phyloP scores from a whole-genome alignment of 2,797 vertebrate genomes.

The Sitta carolinensis region DNA sequence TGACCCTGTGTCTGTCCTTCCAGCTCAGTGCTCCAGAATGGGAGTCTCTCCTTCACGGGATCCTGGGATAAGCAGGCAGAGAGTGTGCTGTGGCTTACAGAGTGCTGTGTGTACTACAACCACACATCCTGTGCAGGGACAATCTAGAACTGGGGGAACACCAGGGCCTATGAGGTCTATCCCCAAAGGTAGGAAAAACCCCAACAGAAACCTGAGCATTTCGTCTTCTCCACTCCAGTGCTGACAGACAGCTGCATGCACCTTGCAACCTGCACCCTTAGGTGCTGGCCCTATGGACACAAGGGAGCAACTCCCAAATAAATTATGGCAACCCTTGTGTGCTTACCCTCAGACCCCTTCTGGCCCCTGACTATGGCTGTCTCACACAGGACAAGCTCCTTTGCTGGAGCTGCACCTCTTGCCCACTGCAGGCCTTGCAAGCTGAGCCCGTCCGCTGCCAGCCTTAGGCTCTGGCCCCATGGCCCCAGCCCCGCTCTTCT shows the following conservation, averaged over 20 bases:
- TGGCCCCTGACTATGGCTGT: fast-evolving
- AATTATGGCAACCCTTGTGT: not conserved
- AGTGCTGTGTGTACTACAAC: slow-evolving; percentile 83
- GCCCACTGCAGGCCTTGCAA: not conserved
- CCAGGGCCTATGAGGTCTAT: not conserved
- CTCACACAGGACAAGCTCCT: not conserved
- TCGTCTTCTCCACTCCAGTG: not conserved
- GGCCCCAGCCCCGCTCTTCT: not conserved
- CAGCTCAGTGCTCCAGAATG: slow-evolving; percentile 67
- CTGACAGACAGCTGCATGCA: fast-evolving
- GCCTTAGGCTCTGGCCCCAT: not conserved
- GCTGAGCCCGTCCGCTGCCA: not conserved
- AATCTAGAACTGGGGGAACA: not conserved
- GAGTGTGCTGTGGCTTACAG: slow-evolving; percentile 53
- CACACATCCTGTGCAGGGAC: not conserved
- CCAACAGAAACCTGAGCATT: fast-evolving
- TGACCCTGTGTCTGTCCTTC: slow-evolving; percentile 56
- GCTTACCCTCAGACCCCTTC: not conserved
- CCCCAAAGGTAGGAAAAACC: not conserved
- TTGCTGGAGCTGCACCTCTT: not conserved
- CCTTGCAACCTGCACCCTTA: not conserved
- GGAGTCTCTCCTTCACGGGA: slow-evolving; percentile 75
- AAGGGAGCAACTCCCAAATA: slow-evolving; percentile 12
- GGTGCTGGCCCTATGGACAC: not conserved
- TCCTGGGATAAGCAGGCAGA: slow-evolving; percentile 72